Evolutionary conservation across 2,888 invertebrate species (phyloP).

Genomic region (Auanema sp.): DNA sequence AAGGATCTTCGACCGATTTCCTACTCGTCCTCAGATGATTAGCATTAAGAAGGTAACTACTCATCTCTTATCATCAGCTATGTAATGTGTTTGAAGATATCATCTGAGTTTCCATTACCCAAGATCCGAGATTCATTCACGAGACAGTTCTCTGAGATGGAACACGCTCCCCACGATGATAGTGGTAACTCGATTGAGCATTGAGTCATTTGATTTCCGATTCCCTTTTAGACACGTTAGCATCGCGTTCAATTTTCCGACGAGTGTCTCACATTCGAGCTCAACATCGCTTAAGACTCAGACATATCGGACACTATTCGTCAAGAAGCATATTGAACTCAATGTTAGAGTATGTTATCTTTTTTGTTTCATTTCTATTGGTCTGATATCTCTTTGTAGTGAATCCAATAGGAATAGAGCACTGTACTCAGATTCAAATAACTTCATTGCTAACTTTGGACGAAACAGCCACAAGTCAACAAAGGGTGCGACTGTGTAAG

Average conservation of each 20-base stretch:
- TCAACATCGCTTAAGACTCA: constrained; percentile 29
- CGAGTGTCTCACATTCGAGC: constrained; percentile 12
- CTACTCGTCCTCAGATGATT: constrained; percentile 95
- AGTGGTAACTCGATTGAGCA: background rate
- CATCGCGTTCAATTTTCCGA: constrained; percentile 12
- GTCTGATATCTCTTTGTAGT: constrained; percentile 30
- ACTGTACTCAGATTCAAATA: constrained; percentile 62
- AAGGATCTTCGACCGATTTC: constrained; percentile 90
- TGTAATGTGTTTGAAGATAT: no score
- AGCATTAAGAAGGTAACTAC: constrained; percentile 52
- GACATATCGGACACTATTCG: constrained; percentile 59
- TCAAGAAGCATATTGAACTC: constrained; percentile 50
- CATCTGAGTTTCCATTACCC: constrained; percentile 73
- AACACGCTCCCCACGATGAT: constrained; percentile 9
- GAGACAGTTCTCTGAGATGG: constrained; percentile 91
- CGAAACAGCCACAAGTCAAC: constrained; percentile 11
- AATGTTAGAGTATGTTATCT: constrained; percentile 52
- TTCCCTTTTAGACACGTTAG: background rate
- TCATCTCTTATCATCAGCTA: no score
- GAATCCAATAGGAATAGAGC: constrained; percentile 61
- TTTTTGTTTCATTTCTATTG: constrained; percentile 3
- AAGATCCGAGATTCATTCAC: constrained; percentile 95
- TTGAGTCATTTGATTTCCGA: no score
- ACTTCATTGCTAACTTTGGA: constrained; percentile 51
- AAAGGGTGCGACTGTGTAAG: background rate